Percentiles rank a stretch among this genome's conserved stretches.
These are phyloP conservation scores for Drosophila littoralis DNA, from an alignment of 1,140 invertebrate genomes.

Conservation along the genomic window DNA sequence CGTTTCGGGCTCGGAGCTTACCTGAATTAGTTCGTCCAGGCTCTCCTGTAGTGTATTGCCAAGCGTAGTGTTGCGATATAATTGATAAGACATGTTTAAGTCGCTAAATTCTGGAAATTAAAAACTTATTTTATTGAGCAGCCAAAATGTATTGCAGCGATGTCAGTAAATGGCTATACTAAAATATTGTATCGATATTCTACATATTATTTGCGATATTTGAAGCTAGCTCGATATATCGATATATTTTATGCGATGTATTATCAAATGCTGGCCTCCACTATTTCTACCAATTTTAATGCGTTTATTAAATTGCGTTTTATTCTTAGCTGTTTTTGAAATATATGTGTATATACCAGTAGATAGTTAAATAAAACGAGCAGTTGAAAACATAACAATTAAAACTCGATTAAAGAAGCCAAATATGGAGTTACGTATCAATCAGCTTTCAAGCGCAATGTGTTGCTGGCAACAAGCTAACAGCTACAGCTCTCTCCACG, in stretches of 20 bases:
- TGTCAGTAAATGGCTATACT: constrained; percentile 9
- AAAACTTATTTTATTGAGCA: constrained; percentile 18
- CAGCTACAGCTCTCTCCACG: background rate
- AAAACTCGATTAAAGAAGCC: too few species aligned
- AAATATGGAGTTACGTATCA: background rate
- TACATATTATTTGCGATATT: background rate
- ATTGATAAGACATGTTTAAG: constrained; percentile 94
- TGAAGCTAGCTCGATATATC: background rate
- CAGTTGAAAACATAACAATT: too few species aligned
- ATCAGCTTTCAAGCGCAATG: background rate
- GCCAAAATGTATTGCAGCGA: constrained; percentile 14
- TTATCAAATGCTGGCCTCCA: too few species aligned
- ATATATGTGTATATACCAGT: too few species aligned
- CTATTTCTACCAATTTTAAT: too few species aligned
- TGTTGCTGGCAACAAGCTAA: background rate
- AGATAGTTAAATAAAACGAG: too few species aligned
- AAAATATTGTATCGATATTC: constrained; percentile 2
- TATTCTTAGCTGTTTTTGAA: too few species aligned
- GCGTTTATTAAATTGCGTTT: too few species aligned
- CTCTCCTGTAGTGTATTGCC: constrained; percentile 98
- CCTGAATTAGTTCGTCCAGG: constrained; percentile 96
- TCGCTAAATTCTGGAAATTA: constrained; percentile 16
- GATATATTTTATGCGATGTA: too few species aligned
- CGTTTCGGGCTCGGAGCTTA: constrained; percentile 65
- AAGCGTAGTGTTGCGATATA: constrained; percentile 98